Conservation (phyloP, 2,113 vertebrate genomes). For the mouse (Mus musculus) region DNA sequence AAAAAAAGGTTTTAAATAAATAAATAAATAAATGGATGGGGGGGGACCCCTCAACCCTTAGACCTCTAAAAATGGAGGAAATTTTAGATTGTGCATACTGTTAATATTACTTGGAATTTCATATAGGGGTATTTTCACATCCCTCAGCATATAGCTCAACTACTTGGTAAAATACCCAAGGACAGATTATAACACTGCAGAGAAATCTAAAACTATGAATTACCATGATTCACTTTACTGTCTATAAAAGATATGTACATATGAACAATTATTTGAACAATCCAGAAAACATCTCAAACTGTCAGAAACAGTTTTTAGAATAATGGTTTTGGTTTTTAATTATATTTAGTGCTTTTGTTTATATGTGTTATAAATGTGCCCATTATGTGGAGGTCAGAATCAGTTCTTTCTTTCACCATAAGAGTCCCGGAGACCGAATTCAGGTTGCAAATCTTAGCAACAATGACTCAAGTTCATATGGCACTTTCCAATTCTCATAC, state of each 20-base stretch:
- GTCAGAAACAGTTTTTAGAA: not conserved
- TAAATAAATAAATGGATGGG: not conserved
- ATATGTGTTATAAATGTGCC: not conserved
- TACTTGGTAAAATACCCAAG: not conserved
- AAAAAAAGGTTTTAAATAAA: not conserved
- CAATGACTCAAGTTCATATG: not conserved
- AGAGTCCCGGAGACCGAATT: not conserved
- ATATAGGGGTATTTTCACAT: not conserved
- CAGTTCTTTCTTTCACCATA: not conserved
- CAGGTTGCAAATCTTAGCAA: not conserved
- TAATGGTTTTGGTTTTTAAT: not conserved
- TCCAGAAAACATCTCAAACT: not conserved
- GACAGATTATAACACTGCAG: not conserved
- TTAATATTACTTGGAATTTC: not conserved
- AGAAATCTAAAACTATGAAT: conserved; percentile 20
- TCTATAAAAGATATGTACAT: not conserved
- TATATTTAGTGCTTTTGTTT: too few relatives aligned
- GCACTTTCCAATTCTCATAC: conserved; percentile 1
- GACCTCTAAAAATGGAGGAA: not conserved
- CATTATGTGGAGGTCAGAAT: not conserved
- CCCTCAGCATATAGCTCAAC: not conserved
- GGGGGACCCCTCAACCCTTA: not conserved
- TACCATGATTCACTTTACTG: not conserved
- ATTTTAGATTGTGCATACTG: not conserved
- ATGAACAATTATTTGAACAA: not conserved